phyloP scores from a whole-genome alignment of 92 coral and sea anemone species.

The Bergia puertoricense region DNA sequence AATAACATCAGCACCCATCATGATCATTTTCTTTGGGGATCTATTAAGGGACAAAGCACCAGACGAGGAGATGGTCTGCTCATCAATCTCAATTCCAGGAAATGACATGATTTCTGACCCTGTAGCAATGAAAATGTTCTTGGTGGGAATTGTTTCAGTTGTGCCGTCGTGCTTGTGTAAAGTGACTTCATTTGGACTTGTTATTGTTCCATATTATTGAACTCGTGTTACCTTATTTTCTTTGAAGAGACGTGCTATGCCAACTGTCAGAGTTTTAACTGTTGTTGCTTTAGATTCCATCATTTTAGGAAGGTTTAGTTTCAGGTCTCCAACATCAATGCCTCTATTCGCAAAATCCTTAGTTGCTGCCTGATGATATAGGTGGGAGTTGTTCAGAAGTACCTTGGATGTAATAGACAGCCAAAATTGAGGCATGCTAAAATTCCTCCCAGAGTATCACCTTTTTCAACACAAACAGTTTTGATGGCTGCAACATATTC shows the following conservation, averaged over 20 bases:
- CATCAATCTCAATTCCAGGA: conserved; percentile 95
- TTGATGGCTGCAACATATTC: conserved; percentile 99
- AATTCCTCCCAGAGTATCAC: conserved; percentile 83
- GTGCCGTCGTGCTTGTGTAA: conserved; percentile 90
- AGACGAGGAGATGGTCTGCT: conserved; percentile 93
- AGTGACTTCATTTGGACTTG: conserved; percentile 49
- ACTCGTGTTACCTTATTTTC: conserved; percentile 75
- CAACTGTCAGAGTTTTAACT: conserved; percentile 89
- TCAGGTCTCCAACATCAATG: conserved; percentile 84
- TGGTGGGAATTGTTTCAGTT: conserved; percentile 82
- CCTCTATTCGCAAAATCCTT: conserved; percentile 93
- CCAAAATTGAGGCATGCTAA: conserved; percentile 93
- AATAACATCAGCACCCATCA: conserved; percentile 98
- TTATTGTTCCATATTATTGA: too few species aligned
- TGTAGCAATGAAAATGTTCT: conserved; percentile 93
- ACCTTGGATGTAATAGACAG: conserved; percentile 97
- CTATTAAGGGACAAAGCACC: conserved; percentile 94
- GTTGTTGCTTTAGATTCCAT: conserved; percentile 94
- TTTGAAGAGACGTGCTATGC: conserved; percentile 95
- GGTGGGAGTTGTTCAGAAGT: conserved; percentile 89
- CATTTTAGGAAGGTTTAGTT: conserved; percentile 88
- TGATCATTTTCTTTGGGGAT: conserved; percentile 90
- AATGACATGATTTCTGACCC: conserved; percentile 97
- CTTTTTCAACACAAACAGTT: conserved; percentile 96
- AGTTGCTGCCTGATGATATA: conserved; percentile 90